Conservation (phyloP, 2,113 vertebrate genomes). For the Nesospiza acunhae region DNA sequence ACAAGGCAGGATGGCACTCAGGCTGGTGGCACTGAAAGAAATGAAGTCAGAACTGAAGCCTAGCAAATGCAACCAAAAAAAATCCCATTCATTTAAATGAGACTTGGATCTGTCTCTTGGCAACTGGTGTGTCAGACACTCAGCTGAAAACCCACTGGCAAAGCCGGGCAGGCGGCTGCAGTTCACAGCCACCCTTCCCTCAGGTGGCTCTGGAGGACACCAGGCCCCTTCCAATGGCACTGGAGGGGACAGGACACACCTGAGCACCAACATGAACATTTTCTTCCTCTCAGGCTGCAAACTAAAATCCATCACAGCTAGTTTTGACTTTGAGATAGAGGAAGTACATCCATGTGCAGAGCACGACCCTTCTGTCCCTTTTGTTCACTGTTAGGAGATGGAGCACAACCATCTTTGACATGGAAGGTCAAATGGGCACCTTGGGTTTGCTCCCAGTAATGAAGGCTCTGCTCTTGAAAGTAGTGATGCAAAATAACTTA, state of each 20-base stretch:
- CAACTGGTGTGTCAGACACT: constrained; percentile 8
- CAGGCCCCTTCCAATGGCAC: not conserved
- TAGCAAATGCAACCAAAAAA: constrained; percentile 7
- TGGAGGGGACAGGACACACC: not conserved
- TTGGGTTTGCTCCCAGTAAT: not conserved
- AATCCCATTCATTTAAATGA: constrained; percentile 29
- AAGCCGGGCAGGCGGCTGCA: not conserved
- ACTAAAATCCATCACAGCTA: not conserved
- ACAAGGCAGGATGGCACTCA: not conserved
- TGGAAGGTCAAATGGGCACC: not conserved
- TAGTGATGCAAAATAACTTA: constrained; percentile 31
- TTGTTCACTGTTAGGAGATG: not conserved
- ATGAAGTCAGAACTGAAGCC: not conserved
- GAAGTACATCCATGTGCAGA: not conserved
- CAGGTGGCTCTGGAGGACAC: not conserved
- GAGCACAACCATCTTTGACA: not conserved
- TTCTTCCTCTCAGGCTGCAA: not conserved
- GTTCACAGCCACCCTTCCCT: not conserved
- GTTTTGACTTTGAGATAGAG: not conserved
- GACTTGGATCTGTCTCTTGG: constrained; percentile 26
- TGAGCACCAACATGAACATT: rapidly evolving
- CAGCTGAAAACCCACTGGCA: constrained; percentile 23
- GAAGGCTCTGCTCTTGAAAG: not conserved
- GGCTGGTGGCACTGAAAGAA: not conserved
- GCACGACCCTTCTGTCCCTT: not conserved